Conservation (phyloP, 2,888 invertebrate species). For the Timandra comae region DNA sequence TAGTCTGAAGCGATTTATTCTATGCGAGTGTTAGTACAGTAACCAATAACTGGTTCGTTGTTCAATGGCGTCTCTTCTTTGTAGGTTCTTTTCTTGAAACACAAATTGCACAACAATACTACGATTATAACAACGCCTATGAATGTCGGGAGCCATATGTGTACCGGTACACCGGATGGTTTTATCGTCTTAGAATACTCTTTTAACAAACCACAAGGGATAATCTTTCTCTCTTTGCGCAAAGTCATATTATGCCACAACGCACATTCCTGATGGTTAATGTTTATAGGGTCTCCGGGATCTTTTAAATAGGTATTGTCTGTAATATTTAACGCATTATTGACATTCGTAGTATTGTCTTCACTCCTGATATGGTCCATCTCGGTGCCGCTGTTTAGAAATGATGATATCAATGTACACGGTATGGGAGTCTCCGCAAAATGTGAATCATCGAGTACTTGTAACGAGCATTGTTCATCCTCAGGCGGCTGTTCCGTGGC, state of each 20-base stretch:
- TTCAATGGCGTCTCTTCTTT: slow-evolving; percentile 46
- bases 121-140: slow-evolving; percentile 44
- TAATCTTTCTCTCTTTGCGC: slow-evolving; percentile 37
- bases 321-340: slow-evolving; percentile 41
- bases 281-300: slow-evolving; percentile 37
- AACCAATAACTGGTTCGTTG: slow-evolving; percentile 35
- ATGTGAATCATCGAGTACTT: slow-evolving; percentile 45
- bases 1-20: no score
- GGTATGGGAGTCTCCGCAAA: slow-evolving; percentile 57
- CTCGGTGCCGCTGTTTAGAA: slow-evolving; percentile 37
- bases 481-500: slow-evolving; percentile 16
- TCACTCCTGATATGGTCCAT: slow-evolving; percentile 12
- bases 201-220: slow-evolving; percentile 55
- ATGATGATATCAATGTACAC: slow-evolving; percentile 63
- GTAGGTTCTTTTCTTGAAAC: slow-evolving; percentile 36
- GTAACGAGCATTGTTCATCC: slow-evolving; percentile 55
- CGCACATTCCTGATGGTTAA: slow-evolving; percentile 53
- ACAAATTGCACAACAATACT: slow-evolving; percentile 41
- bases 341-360: slow-evolving; percentile 34
- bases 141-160: slow-evolving; percentile 57
- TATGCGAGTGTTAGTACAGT: slow-evolving; percentile 36
- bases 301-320: slow-evolving; percentile 37
- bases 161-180: slow-evolving; percentile 50
- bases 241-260: slow-evolving; percentile 58
- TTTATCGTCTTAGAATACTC: slow-evolving; percentile 57